phyloP scores from a whole-genome alignment of 2,113 vertebrate genomes.

The Protomyctophum bolini region DNA sequence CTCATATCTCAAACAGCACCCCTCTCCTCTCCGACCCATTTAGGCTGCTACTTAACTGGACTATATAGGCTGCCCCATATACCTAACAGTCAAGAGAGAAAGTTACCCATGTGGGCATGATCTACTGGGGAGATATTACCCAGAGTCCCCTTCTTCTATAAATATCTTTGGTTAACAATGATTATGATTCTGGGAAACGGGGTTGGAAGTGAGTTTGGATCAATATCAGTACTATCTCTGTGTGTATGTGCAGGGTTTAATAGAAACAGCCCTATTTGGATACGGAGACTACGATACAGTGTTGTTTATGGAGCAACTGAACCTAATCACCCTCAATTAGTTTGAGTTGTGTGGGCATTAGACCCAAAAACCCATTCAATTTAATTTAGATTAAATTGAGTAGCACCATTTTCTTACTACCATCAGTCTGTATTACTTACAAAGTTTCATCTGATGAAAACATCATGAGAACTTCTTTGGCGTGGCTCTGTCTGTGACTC shows the following conservation, averaged over 20 bases:
- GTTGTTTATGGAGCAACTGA: background rate
- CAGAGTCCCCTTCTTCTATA: background rate
- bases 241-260: background rate
- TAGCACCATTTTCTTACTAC: too few relatives aligned
- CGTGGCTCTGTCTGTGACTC: too few relatives aligned
- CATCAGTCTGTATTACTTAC: too few relatives aligned
- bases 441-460: too few relatives aligned
- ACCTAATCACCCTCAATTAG: background rate
- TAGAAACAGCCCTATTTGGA: background rate
- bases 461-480: too few relatives aligned
- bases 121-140: background rate
- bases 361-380: background rate
- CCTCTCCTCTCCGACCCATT: constrained; percentile 4
- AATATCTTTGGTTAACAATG: background rate
- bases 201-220: too few relatives aligned
- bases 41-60: background rate
- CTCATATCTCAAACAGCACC: constrained; percentile 6
- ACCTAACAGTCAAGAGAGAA: constrained; percentile 8
- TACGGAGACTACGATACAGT: background rate
- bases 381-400: too few relatives aligned
- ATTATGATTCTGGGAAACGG: too few relatives aligned
- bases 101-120: constrained; percentile 4
- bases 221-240: background rate
- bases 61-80: constrained; percentile 1
- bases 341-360: background rate